Conservation (phyloP, 2,888 invertebrate genomes). For the Athetis lepigone region DNA sequence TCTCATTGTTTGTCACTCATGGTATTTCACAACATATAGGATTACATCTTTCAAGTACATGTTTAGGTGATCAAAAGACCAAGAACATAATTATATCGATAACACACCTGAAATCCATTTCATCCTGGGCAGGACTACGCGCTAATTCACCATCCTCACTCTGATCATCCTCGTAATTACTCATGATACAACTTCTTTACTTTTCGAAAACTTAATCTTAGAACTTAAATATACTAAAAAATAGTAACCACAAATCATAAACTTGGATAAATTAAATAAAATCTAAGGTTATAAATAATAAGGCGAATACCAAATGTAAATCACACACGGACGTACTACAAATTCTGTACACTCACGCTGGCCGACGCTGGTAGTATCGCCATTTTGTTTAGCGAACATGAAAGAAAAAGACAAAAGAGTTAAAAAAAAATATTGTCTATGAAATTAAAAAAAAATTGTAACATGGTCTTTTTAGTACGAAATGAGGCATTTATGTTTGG, state of each 20-base stretch:
- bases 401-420: neutral
- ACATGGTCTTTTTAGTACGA: conserved; percentile 3
- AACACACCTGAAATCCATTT: conserved; percentile 89
- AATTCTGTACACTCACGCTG: conserved; percentile 53
- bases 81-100: neutral
- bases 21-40: conserved; percentile 36
- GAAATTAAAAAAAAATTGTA: neutral
- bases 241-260: conserved; percentile 31
- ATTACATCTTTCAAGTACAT: neutral
- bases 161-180: conserved; percentile 92
- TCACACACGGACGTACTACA: conserved; percentile 38
- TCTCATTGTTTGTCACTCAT: conserved; percentile 30
- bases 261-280: conserved; percentile 6
- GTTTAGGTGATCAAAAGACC: neutral
- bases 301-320: conserved; percentile 27
- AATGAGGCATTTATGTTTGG: too few relatives aligned
- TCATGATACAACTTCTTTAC: conserved; percentile 75
- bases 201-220: conserved; percentile 13
- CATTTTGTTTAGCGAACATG: conserved; percentile 66
- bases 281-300: conserved; percentile 5
- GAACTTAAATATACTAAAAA: conserved; percentile 17
- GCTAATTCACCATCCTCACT: conserved; percentile 96
- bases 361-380: conserved; percentile 51
- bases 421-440: neutral
- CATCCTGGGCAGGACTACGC: conserved; percentile 93